Evolutionary conservation across 2,113 vertebrate genomes (phyloP), one percentile per base, ranked within the genome.

Genomic region (Turnix velox): DNA sequence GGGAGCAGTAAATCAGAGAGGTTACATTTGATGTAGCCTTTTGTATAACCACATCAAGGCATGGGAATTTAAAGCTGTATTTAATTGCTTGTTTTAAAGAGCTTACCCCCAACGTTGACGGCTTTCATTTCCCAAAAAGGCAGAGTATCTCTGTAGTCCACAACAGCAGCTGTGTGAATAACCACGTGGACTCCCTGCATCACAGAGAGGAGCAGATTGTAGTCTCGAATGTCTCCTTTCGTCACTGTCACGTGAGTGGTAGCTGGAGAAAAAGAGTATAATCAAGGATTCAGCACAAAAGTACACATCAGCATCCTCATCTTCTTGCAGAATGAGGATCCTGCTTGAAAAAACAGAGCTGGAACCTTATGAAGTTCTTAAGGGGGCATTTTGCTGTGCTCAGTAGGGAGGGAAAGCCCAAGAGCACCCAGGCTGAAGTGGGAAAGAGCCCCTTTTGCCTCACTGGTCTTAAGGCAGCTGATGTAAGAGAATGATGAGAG

Each of bases 31-130:
- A 33, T 6, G 2, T 6, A 30, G 66, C 54, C 28, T 31, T 45
- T 18, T 1, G 23, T 18, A 37, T 8, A 22, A 3, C 45, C 13
- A 17, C 43, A 42, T 20, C 13, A 0, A 8, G 40, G 37, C 1
- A 2, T 59, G 66, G 8, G 33, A 45, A 39, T 52, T 35, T 58
- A 35, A 75, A 68, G 58, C 45, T 24, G n/a, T 3, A 37, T 3
- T 63, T 40, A 73, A 61, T 42, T 52, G 51, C 31, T 52, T 49
- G 17, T 31, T 86, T 75, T 72, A 40, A 80, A 51, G 78, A n/a
- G n/a, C 92, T 93, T 55, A 93, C 90, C 93, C 66, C 68, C 81
- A 31, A 88, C 31, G 1, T 57, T 96, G 94, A 84, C 65, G 45
- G 72, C 88, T 43, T 79, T 81, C 81, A 88, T 52, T 6, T 88